Conservation (phyloP, 2,888 invertebrate species). For the Thymelicus sylvestris region DNA sequence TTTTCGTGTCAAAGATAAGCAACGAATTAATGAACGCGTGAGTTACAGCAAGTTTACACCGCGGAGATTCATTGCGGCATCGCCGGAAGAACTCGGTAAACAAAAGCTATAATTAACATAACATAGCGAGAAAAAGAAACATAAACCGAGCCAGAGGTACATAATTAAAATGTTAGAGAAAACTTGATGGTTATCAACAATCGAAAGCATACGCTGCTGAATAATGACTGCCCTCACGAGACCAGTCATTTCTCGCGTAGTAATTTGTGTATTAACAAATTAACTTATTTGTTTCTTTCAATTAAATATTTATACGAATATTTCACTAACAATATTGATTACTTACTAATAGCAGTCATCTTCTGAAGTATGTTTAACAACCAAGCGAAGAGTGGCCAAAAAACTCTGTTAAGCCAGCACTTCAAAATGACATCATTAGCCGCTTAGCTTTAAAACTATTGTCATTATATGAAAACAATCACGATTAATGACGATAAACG, state of each 20-base stretch:
- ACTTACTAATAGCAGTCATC: too few species aligned
- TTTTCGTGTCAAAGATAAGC: slow-evolving; percentile 44
- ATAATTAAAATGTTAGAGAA: slow-evolving; percentile 15
- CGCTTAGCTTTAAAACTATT: background rate
- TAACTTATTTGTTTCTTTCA: too few species aligned
- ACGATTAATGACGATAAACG: background rate
- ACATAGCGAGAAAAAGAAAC: slow-evolving; percentile 44
- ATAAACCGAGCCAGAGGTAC: slow-evolving; percentile 2
- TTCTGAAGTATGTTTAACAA: too few species aligned
- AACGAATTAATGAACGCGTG: slow-evolving; percentile 41
- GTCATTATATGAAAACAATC: background rate
- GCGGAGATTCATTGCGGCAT: slow-evolving; percentile 61
- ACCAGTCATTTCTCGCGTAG: too few species aligned
- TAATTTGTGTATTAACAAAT: too few species aligned
- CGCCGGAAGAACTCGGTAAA: slow-evolving; percentile 69
- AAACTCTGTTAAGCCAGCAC: too few species aligned
- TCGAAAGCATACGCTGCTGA: too few species aligned
- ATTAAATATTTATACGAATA: too few species aligned
- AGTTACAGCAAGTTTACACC: slow-evolving; percentile 57
- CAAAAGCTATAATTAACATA: slow-evolving; percentile 67
- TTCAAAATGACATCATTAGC: too few species aligned
- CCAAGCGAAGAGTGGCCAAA: too few species aligned
- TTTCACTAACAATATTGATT: too few species aligned
- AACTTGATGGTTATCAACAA: background rate
- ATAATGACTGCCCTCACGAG: too few species aligned